A percentile compares a stretch with the other conserved stretches of the same genome.
Conservation (phyloP, 1,140 invertebrate genomes). For the Mesaphorura yosii region DNA sequence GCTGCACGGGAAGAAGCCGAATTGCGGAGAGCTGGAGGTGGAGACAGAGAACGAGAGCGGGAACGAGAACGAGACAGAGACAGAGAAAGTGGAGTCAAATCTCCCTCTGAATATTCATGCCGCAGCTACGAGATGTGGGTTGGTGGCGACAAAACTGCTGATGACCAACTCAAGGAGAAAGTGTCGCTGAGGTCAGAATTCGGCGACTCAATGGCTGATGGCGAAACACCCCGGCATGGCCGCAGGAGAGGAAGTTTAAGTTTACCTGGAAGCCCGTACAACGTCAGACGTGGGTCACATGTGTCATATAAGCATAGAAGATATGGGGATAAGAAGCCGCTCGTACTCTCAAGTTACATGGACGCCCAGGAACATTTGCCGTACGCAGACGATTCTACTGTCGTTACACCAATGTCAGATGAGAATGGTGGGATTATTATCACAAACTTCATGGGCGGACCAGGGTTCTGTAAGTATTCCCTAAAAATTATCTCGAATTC, state of each 20-base stretch:
- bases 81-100: constrained; percentile 50
- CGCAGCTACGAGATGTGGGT: constrained; percentile 82
- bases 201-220: constrained; percentile 72
- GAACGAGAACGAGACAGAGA: constrained; percentile 31
- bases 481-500: neutral
- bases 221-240: constrained; percentile 45
- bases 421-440: constrained; percentile 90
- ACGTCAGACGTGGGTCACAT: constrained; percentile 47
- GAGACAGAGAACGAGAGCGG: constrained; percentile 34
- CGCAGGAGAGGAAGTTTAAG: constrained; percentile 59
- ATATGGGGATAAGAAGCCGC: constrained; percentile 75
- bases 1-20: constrained; percentile 53
- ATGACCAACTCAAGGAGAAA: constrained; percentile 75
- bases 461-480: neutral
- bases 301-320: constrained; percentile 57
- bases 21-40: constrained; percentile 34
- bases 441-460: constrained; percentile 44
- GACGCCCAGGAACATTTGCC: constrained; percentile 93
- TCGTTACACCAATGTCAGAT: constrained; percentile 95
- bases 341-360: constrained; percentile 85
- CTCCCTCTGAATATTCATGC: constrained; percentile 75
- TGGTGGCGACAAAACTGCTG: constrained; percentile 68
- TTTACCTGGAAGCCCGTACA: constrained; percentile 91
- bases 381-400: constrained; percentile 93
- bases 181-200: constrained; percentile 77